Evolutionary conservation across 2,797 vertebrate species (phyloP), one percentile per base, ranked within the genome.

Genomic region (Cryptoblepharus egeriae): DNA sequence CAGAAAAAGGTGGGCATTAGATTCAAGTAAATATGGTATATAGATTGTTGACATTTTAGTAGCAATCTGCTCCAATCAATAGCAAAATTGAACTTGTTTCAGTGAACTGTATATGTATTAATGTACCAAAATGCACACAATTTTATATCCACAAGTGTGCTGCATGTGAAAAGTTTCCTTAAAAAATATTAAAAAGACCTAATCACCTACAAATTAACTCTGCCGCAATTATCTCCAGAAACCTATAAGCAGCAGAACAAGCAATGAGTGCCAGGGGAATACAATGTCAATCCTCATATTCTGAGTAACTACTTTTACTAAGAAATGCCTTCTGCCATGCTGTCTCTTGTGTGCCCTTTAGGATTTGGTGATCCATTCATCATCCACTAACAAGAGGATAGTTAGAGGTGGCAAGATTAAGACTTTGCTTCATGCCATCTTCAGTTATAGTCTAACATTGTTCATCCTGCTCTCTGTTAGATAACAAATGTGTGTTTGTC

Each of bases 311-410:
- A 49, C 61, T 85, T 83, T 42, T 76, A 85, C 60, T 78, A 78
- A 77, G 52, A n/a, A 86, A 83, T 78, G 24, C 70, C 65, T 80
- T 79, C 60, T 75, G 57, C 75, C 78, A 75, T 77, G 82, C 55
- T 35, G 75, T 58, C n/a, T 68, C 60, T 55, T 73, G 39, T 45
- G 61, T 28, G 32, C 69, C 37, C 74, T 86, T 65, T 24, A 77
- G 73, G 52, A 39, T 55, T 49, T 64, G 30, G 32, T 24, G 2
- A 63, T 63, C 45, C 70, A 86, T 84, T 86, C 75, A 67, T 61
- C 52, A 73, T 72, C n/a, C 42, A 69, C n/a, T 83, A 74, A 68
- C 69, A 68, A 35, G 12, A 70, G 26, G 8, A 80, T 2, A 13
- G 28, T 28, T 37, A 35, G 32, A 60, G 74, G 42, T 45, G 35